phyloP scores from a whole-genome alignment of 1,140 invertebrate genomes.

The Subanguina moxae region DNA sequence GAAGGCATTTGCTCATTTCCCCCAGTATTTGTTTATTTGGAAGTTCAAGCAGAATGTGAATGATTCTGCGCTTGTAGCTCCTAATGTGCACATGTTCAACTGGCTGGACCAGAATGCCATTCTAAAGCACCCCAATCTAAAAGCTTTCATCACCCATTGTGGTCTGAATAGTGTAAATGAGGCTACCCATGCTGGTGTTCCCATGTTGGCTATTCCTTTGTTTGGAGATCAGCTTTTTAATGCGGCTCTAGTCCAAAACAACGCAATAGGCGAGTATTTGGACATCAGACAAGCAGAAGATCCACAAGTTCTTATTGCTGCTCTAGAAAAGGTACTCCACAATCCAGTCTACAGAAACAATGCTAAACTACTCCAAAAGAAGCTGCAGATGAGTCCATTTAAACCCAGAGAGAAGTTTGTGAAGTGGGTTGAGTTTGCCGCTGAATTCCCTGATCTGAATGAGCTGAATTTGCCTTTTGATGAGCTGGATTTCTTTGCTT shows the following conservation, averaged over 20 bases:
- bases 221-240: slow-evolving; percentile 67
- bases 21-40: no score
- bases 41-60: no score
- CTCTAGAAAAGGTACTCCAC: slow-evolving; percentile 14
- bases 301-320: no score
- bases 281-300: slow-evolving; percentile 33
- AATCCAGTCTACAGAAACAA: background rate
- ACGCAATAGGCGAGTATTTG: slow-evolving; percentile 47
- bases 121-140: no score
- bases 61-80: no score
- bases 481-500: slow-evolving; percentile 6
- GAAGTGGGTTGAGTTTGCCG: slow-evolving; percentile 28
- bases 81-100: no score
- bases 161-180: slow-evolving; percentile 68
- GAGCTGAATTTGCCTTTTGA: slow-evolving; percentile 24
- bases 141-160: no score
- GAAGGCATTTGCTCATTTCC: no score
- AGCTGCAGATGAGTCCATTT: slow-evolving; percentile 11
- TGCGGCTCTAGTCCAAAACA: slow-evolving; percentile 44
- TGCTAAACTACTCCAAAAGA: slow-evolving; percentile 13
- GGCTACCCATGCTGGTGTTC: slow-evolving; percentile 66
- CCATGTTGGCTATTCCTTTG: slow-evolving; percentile 67
- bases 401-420: slow-evolving; percentile 16
- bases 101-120: no score
- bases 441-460: slow-evolving; percentile 16